Evolutionary conservation across 1,140 invertebrate genomes (phyloP), one percentile per base, ranked within the genome.

Genomic region (Teleogryllus occipitalis): DNA sequence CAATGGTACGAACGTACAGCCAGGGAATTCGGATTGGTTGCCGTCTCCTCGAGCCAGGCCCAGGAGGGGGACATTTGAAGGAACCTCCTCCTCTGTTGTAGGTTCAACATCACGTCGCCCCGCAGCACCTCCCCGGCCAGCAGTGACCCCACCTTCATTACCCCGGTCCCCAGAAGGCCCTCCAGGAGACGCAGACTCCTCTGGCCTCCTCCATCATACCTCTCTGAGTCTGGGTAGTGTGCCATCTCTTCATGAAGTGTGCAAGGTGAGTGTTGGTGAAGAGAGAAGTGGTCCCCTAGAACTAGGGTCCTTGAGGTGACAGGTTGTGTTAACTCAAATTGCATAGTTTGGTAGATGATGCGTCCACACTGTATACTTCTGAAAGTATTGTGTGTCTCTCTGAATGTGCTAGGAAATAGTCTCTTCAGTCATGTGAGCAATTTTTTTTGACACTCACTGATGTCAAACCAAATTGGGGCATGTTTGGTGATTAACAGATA

Each of bases 211-310:
- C 39, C 75, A 72, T 47, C 75, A 73, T 46, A 22, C 78, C 7
- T 47, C 91, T 22, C 87, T 91, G 77, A 92, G 90, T 81, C 87
- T 92, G 65, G 91, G 92, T 83, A 93, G 92, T 84, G 92, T 93
- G 87, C 91, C 91, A 83, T 93, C 92, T 10, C 86, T 93, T 81
- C 92, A 93, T 83, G 92, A 94, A 39, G 79, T 48, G 8, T 76
- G 75, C 48, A 80, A 80, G 75, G 79, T 80, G 48, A 80, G 79
- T 39, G 12, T 39, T 39, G 27, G 27, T 39, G 27, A 39, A 39
- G n/a, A n/a, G n/a, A n/a, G n/a, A n/a, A n/a, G n/a, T n/a, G n/a
- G n/a, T n/a, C n/a, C n/a, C n/a, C n/a, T n/a, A n/a, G n/a, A n/a
- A n/a, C 1, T 39, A 39, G 27, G 27, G 1, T 39, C 27, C 27